Percentiles rank a stretch among this genome's conserved stretches.
Conservation (phyloP, 2,113 vertebrate genomes). For the Corythoichthys intestinalis region DNA sequence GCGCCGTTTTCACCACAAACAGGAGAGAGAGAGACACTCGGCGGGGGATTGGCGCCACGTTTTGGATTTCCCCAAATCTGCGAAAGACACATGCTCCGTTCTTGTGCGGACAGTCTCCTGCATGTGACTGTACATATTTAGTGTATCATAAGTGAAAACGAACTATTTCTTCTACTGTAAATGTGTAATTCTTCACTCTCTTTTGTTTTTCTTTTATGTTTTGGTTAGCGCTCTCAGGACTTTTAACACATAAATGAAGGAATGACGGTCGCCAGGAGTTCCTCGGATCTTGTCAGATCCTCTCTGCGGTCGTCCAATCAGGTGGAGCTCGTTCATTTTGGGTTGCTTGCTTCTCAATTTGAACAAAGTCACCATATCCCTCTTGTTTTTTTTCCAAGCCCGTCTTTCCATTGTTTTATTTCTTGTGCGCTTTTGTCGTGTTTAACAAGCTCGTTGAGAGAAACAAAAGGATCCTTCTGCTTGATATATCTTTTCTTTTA, state of each 20-base stretch:
- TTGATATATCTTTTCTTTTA: slow-evolving; percentile 37
- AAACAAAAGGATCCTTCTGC: slow-evolving; percentile 38
- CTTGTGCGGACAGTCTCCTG: slow-evolving; percentile 62
- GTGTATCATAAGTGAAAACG: slow-evolving; percentile 82
- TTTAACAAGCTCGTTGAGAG: slow-evolving; percentile 32
- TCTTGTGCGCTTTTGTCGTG: slow-evolving; percentile 43
- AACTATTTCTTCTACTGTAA: slow-evolving; percentile 88
- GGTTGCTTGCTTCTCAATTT: slow-evolving; percentile 31
- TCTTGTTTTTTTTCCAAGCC: slow-evolving; percentile 8
- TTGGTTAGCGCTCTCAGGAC: slow-evolving; percentile 99
- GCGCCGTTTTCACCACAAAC: slow-evolving; percentile 48
- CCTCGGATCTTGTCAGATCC: slow-evolving; percentile 45
- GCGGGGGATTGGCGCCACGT: slow-evolving; percentile 57
- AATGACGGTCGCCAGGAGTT: slow-evolving; percentile 60
- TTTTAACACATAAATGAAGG: slow-evolving; percentile 80
- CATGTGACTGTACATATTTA: slow-evolving; percentile 75
- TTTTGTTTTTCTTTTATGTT: slow-evolving; percentile 77
- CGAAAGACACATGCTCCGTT: slow-evolving; percentile 62
- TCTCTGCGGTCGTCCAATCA: slow-evolving; percentile 44
- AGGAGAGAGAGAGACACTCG: slow-evolving; percentile 41
- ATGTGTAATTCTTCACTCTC: slow-evolving; percentile 77
- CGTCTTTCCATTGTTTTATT: slow-evolving; percentile 18
- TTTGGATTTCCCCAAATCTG: slow-evolving; percentile 55
- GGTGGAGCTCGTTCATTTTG: slow-evolving; percentile 51
- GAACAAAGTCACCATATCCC: slow-evolving; percentile 47